A percentile compares a stretch with the other conserved stretches of the same genome.
phyloP scores from a whole-genome alignment of 2,888 invertebrate species.

The Amitus sp. region DNA sequence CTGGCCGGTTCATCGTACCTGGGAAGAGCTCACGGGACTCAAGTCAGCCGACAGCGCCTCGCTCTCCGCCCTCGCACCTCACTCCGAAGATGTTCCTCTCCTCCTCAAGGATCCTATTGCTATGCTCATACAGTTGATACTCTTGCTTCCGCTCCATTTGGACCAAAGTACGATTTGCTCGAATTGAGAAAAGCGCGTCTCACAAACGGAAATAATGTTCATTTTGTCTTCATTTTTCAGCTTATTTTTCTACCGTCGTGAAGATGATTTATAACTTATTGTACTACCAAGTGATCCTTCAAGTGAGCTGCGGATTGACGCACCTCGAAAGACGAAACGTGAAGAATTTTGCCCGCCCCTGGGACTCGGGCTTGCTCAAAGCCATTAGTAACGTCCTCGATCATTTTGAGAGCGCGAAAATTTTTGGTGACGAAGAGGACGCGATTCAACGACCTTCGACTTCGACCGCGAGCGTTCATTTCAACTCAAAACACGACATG shows the following conservation, averaged over 20 bases:
- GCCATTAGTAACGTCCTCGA: slow-evolving; percentile 53
- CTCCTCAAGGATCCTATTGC: slow-evolving; percentile 88
- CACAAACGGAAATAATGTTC: too few relatives aligned
- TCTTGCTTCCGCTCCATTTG: slow-evolving; percentile 85
- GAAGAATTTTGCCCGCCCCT: not conserved
- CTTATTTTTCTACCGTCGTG: slow-evolving; percentile 88
- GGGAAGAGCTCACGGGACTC: slow-evolving; percentile 69
- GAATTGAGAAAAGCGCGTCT: too few relatives aligned
- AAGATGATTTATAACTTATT: slow-evolving; percentile 88
- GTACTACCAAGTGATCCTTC: slow-evolving; percentile 89
- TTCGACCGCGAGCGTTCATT: slow-evolving; percentile 32
- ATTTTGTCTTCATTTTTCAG: slow-evolving; percentile 66
- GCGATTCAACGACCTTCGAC: slow-evolving; percentile 36
- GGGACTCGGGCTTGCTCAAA: slow-evolving; percentile 42
- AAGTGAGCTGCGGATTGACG: slow-evolving; percentile 77
- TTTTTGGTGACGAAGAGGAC: slow-evolving; percentile 47
- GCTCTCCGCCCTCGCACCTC: slow-evolving; percentile 61
- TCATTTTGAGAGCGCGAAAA: slow-evolving; percentile 50
- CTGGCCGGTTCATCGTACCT: slow-evolving; percentile 72
- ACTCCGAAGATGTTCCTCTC: slow-evolving; percentile 78
- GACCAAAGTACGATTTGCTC: slow-evolving; percentile 76
- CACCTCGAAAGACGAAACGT: slow-evolving; percentile 69
- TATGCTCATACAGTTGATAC: slow-evolving; percentile 85
- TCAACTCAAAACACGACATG: slow-evolving; percentile 22
- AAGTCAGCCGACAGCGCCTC: slow-evolving; percentile 48